phyloP scores from a whole-genome alignment of 1,140 invertebrate species.

The Drosophila mayri region DNA sequence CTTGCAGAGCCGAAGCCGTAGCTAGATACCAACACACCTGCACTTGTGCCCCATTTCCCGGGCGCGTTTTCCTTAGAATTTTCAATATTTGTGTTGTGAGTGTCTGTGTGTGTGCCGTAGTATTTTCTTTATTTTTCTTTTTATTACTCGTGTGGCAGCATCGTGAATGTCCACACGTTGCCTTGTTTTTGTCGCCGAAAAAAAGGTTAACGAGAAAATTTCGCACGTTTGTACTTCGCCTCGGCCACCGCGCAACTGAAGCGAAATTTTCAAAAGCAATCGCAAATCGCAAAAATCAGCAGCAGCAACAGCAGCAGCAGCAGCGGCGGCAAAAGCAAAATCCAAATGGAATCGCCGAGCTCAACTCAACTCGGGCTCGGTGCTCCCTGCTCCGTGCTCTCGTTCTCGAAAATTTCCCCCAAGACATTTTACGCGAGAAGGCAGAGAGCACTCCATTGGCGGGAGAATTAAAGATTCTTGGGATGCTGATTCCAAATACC shows the following conservation, averaged over 20 bases:
- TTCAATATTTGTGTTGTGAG: conserved; percentile 49
- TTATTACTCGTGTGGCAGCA: conserved; percentile 61
- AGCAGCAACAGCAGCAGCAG: conserved; percentile 15
- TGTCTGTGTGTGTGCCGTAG: conserved; percentile 1
- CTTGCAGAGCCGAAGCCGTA: background rate
- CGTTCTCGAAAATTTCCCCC: background rate
- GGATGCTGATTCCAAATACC: conserved; percentile 21
- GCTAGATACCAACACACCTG: conserved; percentile 70
- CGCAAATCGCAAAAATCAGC: conserved; percentile 40
- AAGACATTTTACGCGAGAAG: background rate
- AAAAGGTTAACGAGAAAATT: conserved; percentile 52
- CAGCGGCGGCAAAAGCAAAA: conserved; percentile 31
- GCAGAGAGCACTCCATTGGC: background rate
- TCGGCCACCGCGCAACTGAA: conserved; percentile 74
- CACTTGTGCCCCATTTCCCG: conserved; percentile 67
- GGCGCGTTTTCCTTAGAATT: conserved; percentile 63
- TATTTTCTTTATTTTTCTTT: conserved; percentile 38
- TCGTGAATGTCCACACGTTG: conserved; percentile 64
- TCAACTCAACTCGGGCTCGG: conserved; percentile 36
- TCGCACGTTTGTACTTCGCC: conserved; percentile 73
- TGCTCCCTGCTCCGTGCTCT: background rate
- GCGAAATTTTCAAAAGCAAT: conserved; percentile 42
- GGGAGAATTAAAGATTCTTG: conserved; percentile 10
- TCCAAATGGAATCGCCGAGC: conserved; percentile 40
- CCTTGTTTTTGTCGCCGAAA: conserved; percentile 30